Base-by-base conservation (phyloP, 2,797 vertebrate species). In the Chaetodon trifasciatus region DNA sequence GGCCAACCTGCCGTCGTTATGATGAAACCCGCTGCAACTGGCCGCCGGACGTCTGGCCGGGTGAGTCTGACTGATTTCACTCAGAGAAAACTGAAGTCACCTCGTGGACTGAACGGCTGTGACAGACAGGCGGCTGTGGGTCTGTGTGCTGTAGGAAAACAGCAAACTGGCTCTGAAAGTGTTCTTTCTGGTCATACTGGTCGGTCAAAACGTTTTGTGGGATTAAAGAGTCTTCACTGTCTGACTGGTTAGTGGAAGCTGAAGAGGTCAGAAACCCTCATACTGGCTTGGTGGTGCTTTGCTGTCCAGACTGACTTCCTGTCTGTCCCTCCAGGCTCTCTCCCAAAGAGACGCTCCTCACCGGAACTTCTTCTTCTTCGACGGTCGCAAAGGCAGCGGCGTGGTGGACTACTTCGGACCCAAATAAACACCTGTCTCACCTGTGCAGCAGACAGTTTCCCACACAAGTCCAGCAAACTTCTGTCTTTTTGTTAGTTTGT, bases 321-420 rank as follows among this genome's bases (percentile, higher is more conserved):
- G 21, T 55, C 8, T 40, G 11, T 44, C 1, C n/a, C 47, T 62
- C 8, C 89, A 98, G 97, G 97, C 97, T 9, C 93, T 98, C 28
- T 99, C 97, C 77, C 97, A 97, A 32, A 92, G 97, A 81, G 97
- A 98, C n/a, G 86, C 96, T 24, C 97, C 97, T 6, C 97, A 97
- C 94, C 96, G 97, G 85, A 99, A 99, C 89, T 98, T 97, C 93
- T 99, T 99, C 95, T 98, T 99, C 92, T 99, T 99, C 0, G 96
- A 99, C 0, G 97, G 96, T 12, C 94, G 96, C 40, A 97, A 96
- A 91, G 97, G 98, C 46, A 97, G 89, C 4, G 97, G 97, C 0
- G 75, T 97, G 11, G 97, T 99, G 15, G 97, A 98, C 85, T 96
- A 93, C 87, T 95, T 99, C 2, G 96, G 96, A 58, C 91, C 94